Conservation (phyloP, 2,797 vertebrate species). For the Fringilla coelebs region DNA sequence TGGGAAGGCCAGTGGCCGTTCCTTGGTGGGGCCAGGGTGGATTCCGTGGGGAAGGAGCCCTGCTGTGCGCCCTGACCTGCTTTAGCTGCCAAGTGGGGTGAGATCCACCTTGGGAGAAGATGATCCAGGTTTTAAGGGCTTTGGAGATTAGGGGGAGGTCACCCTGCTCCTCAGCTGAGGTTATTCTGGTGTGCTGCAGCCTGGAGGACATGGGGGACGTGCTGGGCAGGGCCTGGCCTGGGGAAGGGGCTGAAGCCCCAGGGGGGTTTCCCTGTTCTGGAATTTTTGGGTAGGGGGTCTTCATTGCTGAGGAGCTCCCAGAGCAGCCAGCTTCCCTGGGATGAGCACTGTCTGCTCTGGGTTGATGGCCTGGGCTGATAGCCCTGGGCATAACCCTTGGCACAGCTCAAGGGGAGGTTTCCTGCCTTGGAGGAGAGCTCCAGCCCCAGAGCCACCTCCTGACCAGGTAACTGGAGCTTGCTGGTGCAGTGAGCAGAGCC, state of each 20-base stretch:
- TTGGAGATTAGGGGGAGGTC: conserved; percentile 54
- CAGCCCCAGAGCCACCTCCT: not conserved
- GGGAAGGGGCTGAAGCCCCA: not conserved
- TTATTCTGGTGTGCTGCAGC: not conserved
- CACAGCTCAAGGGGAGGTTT: not conserved
- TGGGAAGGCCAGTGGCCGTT: not conserved
- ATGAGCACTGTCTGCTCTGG: not conserved
- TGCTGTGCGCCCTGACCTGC: not conserved
- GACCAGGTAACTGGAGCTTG: not conserved
- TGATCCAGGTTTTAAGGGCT: conserved; percentile 61
- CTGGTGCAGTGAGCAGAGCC: too few species aligned
- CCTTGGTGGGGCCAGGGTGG: not conserved
- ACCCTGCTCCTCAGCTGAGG: not conserved
- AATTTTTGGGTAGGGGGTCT: not conserved
- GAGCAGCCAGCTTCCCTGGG: not conserved
- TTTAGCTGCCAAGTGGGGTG: not conserved
- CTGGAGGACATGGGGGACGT: conserved; percentile 4
- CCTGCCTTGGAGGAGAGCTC: not conserved
- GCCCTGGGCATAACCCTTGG: not conserved
- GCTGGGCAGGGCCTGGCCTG: not conserved
- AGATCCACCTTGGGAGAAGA: not conserved
- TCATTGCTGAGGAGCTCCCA: not conserved
- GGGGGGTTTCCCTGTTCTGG: fast-evolving
- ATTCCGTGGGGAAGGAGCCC: not conserved
- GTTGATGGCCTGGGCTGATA: fast-evolving